phyloP scores from a whole-genome alignment of 2,888 invertebrate species.

The Rutpela maculata region DNA sequence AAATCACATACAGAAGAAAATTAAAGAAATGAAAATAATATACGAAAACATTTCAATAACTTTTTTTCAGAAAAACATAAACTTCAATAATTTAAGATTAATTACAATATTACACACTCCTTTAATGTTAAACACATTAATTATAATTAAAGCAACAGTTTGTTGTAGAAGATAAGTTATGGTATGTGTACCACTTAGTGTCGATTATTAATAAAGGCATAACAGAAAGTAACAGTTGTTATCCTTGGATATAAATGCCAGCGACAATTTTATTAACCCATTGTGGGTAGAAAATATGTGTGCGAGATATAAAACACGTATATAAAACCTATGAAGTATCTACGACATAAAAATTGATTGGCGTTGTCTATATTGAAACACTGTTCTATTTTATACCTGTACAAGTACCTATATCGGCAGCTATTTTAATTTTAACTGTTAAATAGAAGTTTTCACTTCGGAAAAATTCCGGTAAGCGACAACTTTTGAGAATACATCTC shows the following conservation, averaged over 20 bases:
- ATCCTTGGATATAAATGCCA: constrained; percentile 61
- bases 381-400: not conserved
- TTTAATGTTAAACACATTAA: not conserved
- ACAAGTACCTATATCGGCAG: not conserved
- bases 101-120: not conserved
- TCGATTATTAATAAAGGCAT: constrained; percentile 37
- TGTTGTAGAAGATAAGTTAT: not conserved
- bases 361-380: not conserved
- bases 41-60: too few species aligned
- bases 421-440: too few species aligned
- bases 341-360: not conserved
- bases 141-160: not conserved
- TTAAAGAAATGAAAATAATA: too few species aligned
- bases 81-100: not conserved
- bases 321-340: constrained; percentile 22
- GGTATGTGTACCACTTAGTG: not conserved
- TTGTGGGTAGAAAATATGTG: constrained; percentile 38
- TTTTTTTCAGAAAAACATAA: too few species aligned
- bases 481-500: too few species aligned
- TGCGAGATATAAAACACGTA: not conserved
- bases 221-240: constrained; percentile 62
- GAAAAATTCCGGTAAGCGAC: too few species aligned
- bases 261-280: constrained; percentile 58
- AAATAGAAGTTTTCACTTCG: too few species aligned
- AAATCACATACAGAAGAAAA: too few species aligned